Percentiles rank a stretch among this genome's conserved stretches.
Evolutionary conservation across 2,888 invertebrate genomes (phyloP).

Genomic region (Diabrotica balteata): DNA sequence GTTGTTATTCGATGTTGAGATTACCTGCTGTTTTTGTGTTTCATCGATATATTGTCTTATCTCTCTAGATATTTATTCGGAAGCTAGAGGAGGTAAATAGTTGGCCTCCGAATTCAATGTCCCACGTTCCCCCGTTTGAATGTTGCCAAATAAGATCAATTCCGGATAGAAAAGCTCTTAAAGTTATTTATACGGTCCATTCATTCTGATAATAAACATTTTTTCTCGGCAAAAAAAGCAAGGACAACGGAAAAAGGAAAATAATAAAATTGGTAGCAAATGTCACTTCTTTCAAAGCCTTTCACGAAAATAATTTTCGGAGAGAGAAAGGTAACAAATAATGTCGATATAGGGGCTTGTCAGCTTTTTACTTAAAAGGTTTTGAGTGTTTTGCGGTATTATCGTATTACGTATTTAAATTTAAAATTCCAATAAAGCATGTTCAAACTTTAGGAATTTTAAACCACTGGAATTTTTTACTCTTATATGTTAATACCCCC

Average conservation of each 20-base stretch:
- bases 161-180: constrained; percentile 29
- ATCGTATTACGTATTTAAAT: too few relatives aligned
- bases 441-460: too few relatives aligned
- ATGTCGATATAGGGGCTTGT: background rate
- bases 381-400: too few relatives aligned
- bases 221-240: constrained; percentile 15
- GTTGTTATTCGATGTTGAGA: too few relatives aligned
- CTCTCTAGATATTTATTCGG: background rate
- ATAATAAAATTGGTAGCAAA: constrained; percentile 16
- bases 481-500: too few relatives aligned
- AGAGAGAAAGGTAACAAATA: constrained; percentile 4
- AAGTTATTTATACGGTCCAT: constrained; percentile 29
- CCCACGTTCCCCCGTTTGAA: constrained; percentile 13
- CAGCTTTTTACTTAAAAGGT: background rate
- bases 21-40: background rate
- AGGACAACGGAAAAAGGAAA: constrained; percentile 18
- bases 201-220: constrained; percentile 29
- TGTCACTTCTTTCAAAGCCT: constrained; percentile 10
- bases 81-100: constrained; percentile 18
- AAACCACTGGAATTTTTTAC: too few relatives aligned
- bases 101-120: background rate
- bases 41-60: background rate
- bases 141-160: constrained; percentile 31
- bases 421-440: too few relatives aligned
- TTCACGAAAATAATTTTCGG: constrained; percentile 6